Conservation (phyloP, 2,888 invertebrate genomes). For the Hemithea aestivaria region DNA sequence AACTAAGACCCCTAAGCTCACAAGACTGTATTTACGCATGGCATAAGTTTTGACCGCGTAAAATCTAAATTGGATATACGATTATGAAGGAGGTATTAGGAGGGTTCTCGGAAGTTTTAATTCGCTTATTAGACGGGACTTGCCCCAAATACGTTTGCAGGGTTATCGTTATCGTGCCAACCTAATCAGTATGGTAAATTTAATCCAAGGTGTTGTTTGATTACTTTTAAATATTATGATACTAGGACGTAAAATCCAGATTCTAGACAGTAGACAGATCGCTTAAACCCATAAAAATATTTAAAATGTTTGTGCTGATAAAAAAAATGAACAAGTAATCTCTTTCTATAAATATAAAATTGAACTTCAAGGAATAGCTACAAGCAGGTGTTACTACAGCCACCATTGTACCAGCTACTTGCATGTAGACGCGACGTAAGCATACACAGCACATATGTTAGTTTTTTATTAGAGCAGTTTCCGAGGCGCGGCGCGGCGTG, state of each 20-base stretch:
- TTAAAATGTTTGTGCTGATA: too few relatives aligned
- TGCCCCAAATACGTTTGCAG: slow-evolving; percentile 2
- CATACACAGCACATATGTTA: slow-evolving; percentile 45
- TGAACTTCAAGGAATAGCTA: background rate
- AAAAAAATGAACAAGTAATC: too few relatives aligned
- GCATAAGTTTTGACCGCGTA: slow-evolving; percentile 24
- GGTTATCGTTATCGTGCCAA: slow-evolving; percentile 1
- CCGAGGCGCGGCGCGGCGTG: slow-evolving; percentile 65
- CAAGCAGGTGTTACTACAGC: slow-evolving; percentile 24
- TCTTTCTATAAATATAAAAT: too few relatives aligned
- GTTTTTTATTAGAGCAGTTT: slow-evolving; percentile 73
- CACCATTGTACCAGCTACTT: slow-evolving; percentile 16
- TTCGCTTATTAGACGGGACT: slow-evolving; percentile 13
- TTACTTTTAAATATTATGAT: too few relatives aligned
- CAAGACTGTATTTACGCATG: slow-evolving; percentile 24
- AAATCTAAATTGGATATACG: slow-evolving; percentile 22
- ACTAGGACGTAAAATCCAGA: too few relatives aligned
- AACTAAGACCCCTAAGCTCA: slow-evolving; percentile 20
- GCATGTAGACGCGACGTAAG: slow-evolving; percentile 28
- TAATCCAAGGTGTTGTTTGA: background rate
- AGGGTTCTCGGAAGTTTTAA: slow-evolving; percentile 13
- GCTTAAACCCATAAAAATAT: too few relatives aligned
- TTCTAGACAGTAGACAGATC: too few relatives aligned
- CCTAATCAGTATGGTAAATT: slow-evolving; percentile 2
- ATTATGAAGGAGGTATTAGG: slow-evolving; percentile 14